These are phyloP conservation scores for Lamellibrachia columna DNA, from an alignment of 2,888 invertebrate species.

Conservation along the genomic window DNA sequence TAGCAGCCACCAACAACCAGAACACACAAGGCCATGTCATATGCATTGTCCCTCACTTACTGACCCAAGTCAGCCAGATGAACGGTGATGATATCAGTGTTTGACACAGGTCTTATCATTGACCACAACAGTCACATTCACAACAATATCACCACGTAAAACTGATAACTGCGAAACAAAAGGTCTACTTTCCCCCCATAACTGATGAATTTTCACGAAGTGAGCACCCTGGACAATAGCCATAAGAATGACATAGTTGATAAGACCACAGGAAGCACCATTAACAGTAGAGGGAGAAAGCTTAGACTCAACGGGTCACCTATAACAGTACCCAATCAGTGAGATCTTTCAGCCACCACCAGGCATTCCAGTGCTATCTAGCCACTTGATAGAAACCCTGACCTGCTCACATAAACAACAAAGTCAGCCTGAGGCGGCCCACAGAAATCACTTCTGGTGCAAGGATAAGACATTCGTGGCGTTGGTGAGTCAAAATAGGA, in stretches of 20 bases:
- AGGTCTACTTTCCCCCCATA: background rate
- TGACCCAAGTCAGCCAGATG: background rate
- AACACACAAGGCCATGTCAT: background rate
- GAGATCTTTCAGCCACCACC: background rate
- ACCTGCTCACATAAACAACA: background rate
- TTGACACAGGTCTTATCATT: background rate
- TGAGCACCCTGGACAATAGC: background rate
- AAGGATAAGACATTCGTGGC: background rate
- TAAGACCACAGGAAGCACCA: background rate
- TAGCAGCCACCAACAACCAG: too few relatives aligned
- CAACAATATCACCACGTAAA: background rate
- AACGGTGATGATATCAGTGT: background rate
- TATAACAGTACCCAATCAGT: background rate
- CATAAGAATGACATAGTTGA: background rate
- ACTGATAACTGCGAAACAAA: slow-evolving; percentile 6
- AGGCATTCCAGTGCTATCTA: background rate
- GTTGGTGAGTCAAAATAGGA: background rate
- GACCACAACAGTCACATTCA: background rate
- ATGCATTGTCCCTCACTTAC: background rate
- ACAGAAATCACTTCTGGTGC: background rate
- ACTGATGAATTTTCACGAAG: background rate
- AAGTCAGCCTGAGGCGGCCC: background rate
- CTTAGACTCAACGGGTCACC: too few relatives aligned
- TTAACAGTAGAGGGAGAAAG: background rate
- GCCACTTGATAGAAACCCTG: background rate